Conservation (phyloP, 2,113 vertebrate species). For the Anhinga anhinga region DNA sequence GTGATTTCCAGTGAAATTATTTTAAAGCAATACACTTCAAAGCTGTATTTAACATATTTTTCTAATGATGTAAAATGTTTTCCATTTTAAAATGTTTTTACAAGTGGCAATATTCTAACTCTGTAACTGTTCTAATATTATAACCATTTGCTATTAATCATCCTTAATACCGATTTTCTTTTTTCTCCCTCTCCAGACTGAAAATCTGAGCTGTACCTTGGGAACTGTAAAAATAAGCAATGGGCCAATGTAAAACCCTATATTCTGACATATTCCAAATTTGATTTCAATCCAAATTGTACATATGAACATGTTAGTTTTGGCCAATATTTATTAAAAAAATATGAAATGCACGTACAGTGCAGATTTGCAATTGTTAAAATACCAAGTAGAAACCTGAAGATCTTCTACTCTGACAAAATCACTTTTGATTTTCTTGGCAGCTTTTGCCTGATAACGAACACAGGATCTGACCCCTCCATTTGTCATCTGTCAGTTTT, state of each 20-base stretch:
- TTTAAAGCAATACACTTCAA: neutral
- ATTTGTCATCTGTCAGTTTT: neutral
- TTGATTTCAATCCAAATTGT: neutral
- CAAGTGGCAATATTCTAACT: conserved; percentile 11
- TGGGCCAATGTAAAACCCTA: neutral
- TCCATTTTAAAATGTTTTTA: conserved; percentile 25
- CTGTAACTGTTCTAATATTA: neutral
- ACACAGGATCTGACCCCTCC: neutral
- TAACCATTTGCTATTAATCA: conserved; percentile 26
- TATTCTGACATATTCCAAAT: neutral
- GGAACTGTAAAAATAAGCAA: neutral
- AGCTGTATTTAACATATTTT: neutral
- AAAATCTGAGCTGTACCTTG: conserved; percentile 7
- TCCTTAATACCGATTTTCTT: neutral
- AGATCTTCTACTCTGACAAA: neutral
- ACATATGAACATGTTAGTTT: neutral
- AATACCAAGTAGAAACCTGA: neutral
- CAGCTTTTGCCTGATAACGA: neutral
- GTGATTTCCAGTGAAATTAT: neutral
- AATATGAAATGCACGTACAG: fast-evolving
- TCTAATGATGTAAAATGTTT: neutral
- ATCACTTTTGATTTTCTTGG: neutral
- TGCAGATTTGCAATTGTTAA: neutral
- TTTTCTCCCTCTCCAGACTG: neutral
- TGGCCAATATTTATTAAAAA: neutral